phyloP scores from a whole-genome alignment of 35 echinoderm and acorn worm species.

The Acanthaster planci region DNA sequence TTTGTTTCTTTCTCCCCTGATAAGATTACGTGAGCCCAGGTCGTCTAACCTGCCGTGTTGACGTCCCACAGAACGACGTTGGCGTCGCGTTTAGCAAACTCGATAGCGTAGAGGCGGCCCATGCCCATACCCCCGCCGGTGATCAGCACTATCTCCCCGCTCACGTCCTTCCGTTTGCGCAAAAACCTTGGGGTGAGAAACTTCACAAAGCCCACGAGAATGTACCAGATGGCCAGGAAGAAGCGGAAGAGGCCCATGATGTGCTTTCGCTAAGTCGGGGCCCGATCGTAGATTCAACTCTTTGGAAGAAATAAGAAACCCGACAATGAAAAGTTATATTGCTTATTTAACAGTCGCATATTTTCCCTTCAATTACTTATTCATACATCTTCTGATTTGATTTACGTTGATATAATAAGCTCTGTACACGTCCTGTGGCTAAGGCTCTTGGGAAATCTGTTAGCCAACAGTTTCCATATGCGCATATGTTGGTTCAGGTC shows the following conservation, averaged over 20 bases:
- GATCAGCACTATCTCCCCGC: conserved; percentile 74
- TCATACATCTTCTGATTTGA: neutral
- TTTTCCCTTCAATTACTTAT: neutral
- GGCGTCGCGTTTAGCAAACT: conserved; percentile 56
- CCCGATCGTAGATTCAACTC: neutral
- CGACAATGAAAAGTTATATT: neutral
- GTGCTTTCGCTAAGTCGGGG: neutral
- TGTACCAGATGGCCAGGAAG: neutral
- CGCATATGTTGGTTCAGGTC: too few relatives aligned
- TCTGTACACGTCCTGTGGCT: too few relatives aligned
- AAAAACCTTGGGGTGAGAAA: neutral
- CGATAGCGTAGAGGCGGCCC: conserved; percentile 67
- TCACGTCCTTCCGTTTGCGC: conserved; percentile 34
- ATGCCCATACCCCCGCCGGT: conserved; percentile 93
- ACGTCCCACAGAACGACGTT: conserved; percentile 73
- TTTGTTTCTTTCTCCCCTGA: too few relatives aligned
- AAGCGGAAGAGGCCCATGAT: neutral
- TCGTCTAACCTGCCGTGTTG: conserved; percentile 33
- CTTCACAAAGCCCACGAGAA: neutral
- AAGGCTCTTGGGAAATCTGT: too few relatives aligned
- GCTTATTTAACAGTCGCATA: neutral
- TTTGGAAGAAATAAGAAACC: neutral
- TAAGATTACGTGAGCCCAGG: too few relatives aligned
- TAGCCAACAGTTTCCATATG: too few relatives aligned
- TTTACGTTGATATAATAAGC: neutral